These are phyloP conservation scores for Todiramphus saurophagus DNA, from an alignment of 2,113 vertebrate species.

Conservation along the genomic window DNA sequence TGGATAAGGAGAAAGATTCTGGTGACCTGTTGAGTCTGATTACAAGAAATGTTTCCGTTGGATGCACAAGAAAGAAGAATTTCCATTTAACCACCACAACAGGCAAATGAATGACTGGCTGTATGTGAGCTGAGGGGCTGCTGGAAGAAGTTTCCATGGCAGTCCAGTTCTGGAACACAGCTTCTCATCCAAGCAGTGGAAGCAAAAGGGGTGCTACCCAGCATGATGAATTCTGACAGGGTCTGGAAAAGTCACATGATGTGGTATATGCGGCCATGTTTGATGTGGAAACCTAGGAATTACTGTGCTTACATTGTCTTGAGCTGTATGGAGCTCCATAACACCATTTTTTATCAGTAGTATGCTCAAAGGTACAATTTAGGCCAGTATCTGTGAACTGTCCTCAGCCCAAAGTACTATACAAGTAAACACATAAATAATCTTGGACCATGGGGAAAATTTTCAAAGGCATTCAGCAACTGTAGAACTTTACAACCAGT, in stretches of 20 bases:
- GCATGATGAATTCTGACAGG: neutral
- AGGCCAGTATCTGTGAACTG: neutral
- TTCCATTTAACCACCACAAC: neutral
- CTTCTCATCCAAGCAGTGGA: rapidly evolving
- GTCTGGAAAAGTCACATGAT: neutral
- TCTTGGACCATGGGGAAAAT: neutral
- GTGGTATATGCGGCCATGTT: neutral
- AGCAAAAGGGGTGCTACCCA: neutral
- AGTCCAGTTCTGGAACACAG: neutral
- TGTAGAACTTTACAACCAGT: neutral
- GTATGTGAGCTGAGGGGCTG: rapidly evolving
- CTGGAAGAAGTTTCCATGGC: neutral
- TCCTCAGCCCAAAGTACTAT: neutral
- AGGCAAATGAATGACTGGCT: neutral
- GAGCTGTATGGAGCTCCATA: neutral
- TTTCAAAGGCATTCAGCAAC: neutral
- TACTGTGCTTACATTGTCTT: neutral
- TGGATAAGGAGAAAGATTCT: neutral
- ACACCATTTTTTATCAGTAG: neutral
- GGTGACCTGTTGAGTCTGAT: neutral
- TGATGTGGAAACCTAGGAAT: neutral
- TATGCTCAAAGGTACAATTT: neutral
- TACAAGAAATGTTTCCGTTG: neutral
- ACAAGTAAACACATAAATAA: neutral
- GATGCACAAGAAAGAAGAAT: neutral